Conservation (phyloP, 2,888 invertebrate genomes). For the Dolichopus griseipennis region DNA sequence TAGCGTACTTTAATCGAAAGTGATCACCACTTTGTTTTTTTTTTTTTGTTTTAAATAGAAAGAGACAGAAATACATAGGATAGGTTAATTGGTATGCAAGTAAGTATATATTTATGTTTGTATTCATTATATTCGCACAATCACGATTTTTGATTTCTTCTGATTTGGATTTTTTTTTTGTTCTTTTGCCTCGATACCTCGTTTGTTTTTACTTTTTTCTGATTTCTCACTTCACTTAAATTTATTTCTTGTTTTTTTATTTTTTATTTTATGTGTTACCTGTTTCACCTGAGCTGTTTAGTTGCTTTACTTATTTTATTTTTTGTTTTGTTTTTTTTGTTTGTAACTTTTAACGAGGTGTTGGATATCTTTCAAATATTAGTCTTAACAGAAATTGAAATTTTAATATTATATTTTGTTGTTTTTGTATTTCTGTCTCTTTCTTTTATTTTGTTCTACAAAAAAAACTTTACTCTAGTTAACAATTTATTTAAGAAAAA, state of each 20-base stretch:
- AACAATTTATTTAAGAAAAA: not conserved
- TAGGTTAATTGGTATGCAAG: too few species aligned
- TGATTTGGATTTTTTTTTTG: too few species aligned
- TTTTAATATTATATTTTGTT: not conserved
- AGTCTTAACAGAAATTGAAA: not conserved
- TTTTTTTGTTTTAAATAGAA: not conserved
- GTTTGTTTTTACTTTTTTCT: too few species aligned
- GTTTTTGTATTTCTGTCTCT: not conserved
- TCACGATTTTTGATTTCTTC: not conserved
- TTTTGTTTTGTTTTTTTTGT: not conserved
- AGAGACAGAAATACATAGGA: too few species aligned
- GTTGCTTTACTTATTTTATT: not conserved
- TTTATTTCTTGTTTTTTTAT: not conserved
- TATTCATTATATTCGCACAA: not conserved
- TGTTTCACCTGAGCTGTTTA: not conserved
- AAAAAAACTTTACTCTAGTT: not conserved
- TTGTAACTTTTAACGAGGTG: not conserved
- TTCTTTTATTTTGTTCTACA: not conserved
- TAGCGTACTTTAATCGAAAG: constrained; percentile 8
- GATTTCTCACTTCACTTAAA: too few species aligned
- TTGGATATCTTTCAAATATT: not conserved
- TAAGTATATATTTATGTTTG: too few species aligned
- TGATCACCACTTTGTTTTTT: not conserved
- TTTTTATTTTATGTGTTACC: not conserved
- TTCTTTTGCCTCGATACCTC: too few species aligned